Evolutionary conservation across 2,113 vertebrate genomes (phyloP).

Genomic region (Lethenteron reissneri): DNA sequence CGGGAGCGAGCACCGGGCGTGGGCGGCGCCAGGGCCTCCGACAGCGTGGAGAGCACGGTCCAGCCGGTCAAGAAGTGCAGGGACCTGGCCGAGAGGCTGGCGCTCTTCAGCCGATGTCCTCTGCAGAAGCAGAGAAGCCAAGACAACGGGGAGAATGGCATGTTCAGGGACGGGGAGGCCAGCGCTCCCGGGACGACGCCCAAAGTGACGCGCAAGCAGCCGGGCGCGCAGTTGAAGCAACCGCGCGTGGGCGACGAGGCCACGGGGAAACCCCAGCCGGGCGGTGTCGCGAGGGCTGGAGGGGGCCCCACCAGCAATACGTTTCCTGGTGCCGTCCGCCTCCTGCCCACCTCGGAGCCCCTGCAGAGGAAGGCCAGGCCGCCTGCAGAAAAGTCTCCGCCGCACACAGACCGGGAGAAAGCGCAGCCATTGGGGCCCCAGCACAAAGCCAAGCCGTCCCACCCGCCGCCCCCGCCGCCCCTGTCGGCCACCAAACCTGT

Average conservation of each 20-base stretch:
- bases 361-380: constrained; percentile 46
- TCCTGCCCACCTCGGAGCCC: constrained; percentile 31
- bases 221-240: constrained; percentile 12
- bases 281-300: constrained; percentile 15
- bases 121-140: constrained; percentile 28
- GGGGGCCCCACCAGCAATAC: constrained; percentile 14
- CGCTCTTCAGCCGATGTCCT: constrained; percentile 19
- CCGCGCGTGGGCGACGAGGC: constrained; percentile 29
- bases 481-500: constrained; percentile 25
- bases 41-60: constrained; percentile 44
- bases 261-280: constrained; percentile 30
- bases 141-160: constrained; percentile 49
- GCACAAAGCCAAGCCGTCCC: constrained; percentile 58
- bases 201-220: constrained; percentile 40
- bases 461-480: constrained; percentile 40
- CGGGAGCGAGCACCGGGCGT: constrained; percentile 45
- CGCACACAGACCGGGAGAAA: constrained; percentile 32
- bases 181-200: constrained; percentile 55
- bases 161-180: constrained; percentile 52
- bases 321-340: constrained; percentile 17
- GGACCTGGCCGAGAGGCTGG: constrained; percentile 18
- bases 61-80: constrained; percentile 55
- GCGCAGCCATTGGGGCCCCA: constrained; percentile 24
- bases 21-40: constrained; percentile 36
- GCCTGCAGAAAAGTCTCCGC: constrained; percentile 21